Conservation (phyloP, 2,113 vertebrate genomes). For the Petaurus breviceps region DNA sequence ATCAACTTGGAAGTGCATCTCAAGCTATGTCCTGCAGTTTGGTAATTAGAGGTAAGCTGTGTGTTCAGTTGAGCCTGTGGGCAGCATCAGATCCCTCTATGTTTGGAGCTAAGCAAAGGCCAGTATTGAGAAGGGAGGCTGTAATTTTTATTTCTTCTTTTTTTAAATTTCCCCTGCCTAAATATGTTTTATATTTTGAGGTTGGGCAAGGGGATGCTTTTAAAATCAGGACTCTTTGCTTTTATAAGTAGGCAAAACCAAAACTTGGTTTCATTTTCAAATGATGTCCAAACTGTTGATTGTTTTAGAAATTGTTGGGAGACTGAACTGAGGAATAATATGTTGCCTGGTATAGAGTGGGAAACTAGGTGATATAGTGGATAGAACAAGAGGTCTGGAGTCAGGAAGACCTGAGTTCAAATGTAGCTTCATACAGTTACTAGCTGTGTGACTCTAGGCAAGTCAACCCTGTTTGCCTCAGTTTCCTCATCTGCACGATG, state of each 20-base stretch:
- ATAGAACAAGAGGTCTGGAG: not conserved
- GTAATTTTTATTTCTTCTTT: conserved; percentile 21
- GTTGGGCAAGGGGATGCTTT: not conserved
- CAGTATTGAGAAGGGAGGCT: conserved; percentile 62
- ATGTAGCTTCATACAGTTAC: not conserved
- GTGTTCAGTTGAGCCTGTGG: conserved; percentile 40
- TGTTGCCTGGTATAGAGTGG: not conserved
- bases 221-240: not conserved
- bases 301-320: conserved; percentile 59
- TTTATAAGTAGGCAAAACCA: not conserved
- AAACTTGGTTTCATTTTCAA: not conserved
- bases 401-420: not conserved
- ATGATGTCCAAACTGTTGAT: not conserved
- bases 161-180: not conserved
- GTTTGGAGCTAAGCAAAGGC: conserved; percentile 49
- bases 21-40: conserved; percentile 41
- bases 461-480: too few species aligned
- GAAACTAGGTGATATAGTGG: not conserved
- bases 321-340: not conserved
- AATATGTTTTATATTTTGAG: conserved; percentile 11
- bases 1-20: conserved; percentile 29
- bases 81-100: conserved; percentile 54
- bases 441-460: too few species aligned
- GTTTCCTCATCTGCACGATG: not conserved
- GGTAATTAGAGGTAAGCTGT: conserved; percentile 29